These are phyloP conservation scores for Aphodius sticticus DNA, from an alignment of 2,888 invertebrate genomes.

Conservation along the genomic window DNA sequence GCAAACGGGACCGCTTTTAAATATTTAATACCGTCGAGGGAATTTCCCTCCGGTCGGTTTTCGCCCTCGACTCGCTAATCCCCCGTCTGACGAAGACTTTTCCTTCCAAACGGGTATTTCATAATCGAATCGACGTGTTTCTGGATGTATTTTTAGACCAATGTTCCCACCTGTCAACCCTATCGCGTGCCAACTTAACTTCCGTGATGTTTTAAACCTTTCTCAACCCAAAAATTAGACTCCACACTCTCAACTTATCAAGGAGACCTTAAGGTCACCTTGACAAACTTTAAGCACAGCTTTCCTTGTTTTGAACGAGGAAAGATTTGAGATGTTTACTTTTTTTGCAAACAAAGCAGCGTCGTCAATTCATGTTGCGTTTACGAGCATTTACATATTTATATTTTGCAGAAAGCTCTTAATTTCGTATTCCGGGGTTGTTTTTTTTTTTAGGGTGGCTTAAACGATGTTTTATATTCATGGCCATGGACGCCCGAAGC, in stretches of 20 bases:
- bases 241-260: neutral
- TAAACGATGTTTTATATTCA: slow-evolving; percentile 18
- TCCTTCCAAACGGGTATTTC: neutral
- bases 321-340: neutral
- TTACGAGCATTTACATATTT: neutral
- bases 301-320: no score
- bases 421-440: neutral
- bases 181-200: neutral
- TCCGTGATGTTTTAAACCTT: neutral
- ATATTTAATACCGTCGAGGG: neutral
- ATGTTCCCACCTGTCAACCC: neutral
- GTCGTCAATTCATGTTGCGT: neutral
- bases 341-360: neutral
- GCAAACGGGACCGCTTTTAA: neutral
- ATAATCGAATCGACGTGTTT: neutral
- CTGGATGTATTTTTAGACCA: neutral
- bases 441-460: slow-evolving; percentile 10
- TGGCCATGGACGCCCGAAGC: slow-evolving; percentile 6
- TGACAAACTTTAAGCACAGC: neutral
- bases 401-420: neutral
- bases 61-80: neutral
- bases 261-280: neutral
- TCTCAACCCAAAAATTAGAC: neutral
- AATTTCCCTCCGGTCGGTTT: neutral
- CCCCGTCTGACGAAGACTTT: neutral